These are phyloP conservation scores for Nesidiocoris tenuis DNA, from an alignment of 2,888 invertebrate species.

Conservation along the genomic window DNA sequence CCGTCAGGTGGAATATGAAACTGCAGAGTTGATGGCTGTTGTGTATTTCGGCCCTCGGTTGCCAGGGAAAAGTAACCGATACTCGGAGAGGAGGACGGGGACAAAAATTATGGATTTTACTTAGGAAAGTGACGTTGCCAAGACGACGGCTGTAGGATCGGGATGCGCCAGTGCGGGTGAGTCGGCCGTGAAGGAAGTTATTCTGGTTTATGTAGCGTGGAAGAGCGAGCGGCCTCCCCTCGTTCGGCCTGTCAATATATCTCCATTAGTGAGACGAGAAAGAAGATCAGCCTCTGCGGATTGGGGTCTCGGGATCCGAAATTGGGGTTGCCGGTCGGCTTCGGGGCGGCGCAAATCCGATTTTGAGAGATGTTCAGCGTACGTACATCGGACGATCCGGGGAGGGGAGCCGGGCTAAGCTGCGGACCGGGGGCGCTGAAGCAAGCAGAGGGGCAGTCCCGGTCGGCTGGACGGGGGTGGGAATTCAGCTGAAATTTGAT, in stretches of 20 bases:
- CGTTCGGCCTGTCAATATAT: conserved; percentile 1
- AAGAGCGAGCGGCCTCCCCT: background rate
- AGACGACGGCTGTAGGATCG: background rate
- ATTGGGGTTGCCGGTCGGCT: background rate
- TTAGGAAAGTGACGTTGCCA: background rate
- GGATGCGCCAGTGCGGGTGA: background rate
- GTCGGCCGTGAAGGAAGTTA: conserved; percentile 12
- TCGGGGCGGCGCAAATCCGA: conserved; percentile 4
- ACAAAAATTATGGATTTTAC: background rate
- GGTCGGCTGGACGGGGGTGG: too few relatives aligned
- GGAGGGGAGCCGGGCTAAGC: background rate
- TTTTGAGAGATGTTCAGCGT: background rate
- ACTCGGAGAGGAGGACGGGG: too few relatives aligned
- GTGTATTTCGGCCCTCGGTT: too few relatives aligned
- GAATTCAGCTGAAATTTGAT: conserved; percentile 7
- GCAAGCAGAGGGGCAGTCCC: too few relatives aligned
- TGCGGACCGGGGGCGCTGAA: background rate
- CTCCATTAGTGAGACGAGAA: conserved; percentile 5
- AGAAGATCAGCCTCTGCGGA: background rate
- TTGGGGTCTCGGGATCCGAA: background rate
- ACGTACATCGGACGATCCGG: background rate
- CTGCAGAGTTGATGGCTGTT: too few relatives aligned
- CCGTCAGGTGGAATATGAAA: too few relatives aligned
- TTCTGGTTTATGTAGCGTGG: conserved; percentile 36
- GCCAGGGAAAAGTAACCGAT: too few relatives aligned